phyloP scores from a whole-genome alignment of 2,797 vertebrate genomes.

The Huso huso region DNA sequence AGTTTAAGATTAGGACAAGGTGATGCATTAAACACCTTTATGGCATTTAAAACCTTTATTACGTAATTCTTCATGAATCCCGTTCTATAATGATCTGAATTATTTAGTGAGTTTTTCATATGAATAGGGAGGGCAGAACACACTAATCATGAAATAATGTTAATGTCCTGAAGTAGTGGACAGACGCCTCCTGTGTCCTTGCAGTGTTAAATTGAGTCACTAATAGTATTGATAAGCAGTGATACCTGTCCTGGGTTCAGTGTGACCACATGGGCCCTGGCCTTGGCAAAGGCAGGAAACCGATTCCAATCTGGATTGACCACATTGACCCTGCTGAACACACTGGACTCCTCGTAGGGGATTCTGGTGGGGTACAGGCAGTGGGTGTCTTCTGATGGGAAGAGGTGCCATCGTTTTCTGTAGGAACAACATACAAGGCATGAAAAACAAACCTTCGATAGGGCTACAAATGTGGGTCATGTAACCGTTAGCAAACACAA shows the following conservation, averaged over 20 bases:
- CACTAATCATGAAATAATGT: too few species aligned
- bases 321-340: slow-evolving; percentile 85
- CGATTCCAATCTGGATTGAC: slow-evolving; percentile 63
- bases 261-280: slow-evolving; percentile 62
- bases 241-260: slow-evolving; percentile 86
- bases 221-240: too few species aligned
- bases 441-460: too few species aligned
- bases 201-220: too few species aligned
- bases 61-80: not conserved
- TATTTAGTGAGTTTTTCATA: not conserved
- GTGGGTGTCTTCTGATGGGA: slow-evolving; percentile 74
- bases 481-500: too few species aligned
- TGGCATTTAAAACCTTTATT: too few species aligned
- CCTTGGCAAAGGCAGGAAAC: slow-evolving; percentile 65
- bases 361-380: slow-evolving; percentile 88
- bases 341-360: slow-evolving; percentile 93
- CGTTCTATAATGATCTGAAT: not conserved
- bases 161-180: too few species aligned
- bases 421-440: slow-evolving; percentile 15
- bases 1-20: too few species aligned
- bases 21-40: too few species aligned
- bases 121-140: too few species aligned
- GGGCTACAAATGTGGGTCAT: too few species aligned
- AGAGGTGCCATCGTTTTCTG: slow-evolving; percentile 92
- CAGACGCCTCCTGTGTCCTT: too few species aligned